Conservation (phyloP, 2,113 vertebrate genomes). For the Gnathonemus longibarbis region DNA sequence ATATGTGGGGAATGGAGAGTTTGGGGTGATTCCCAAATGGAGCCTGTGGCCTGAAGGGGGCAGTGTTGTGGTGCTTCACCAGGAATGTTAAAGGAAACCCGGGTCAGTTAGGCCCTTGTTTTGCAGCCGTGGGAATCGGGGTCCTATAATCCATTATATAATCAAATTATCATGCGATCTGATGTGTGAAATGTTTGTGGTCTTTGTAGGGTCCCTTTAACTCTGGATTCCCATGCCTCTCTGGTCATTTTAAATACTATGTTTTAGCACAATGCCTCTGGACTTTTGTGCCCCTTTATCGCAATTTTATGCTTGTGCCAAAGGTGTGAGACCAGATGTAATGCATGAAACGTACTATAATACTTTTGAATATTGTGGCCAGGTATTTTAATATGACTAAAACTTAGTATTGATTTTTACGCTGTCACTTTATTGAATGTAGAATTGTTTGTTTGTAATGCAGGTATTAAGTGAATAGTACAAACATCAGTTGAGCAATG, state of each 20-base stretch:
- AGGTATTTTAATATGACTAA: background rate
- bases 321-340: background rate
- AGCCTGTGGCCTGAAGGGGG: background rate
- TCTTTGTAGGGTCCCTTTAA: background rate
- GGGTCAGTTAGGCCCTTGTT: background rate
- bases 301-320: background rate
- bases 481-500: background rate
- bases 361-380: background rate
- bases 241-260: background rate
- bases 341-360: background rate
- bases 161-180: conserved; percentile 25
- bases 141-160: conserved; percentile 19
- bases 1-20: background rate
- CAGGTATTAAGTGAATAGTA: background rate
- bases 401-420: background rate
- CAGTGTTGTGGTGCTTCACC: background rate
- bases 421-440: background rate
- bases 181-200: background rate
- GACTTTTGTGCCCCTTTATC: background rate
- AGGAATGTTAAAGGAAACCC: background rate
- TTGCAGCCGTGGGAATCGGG: conserved; percentile 12
- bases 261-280: background rate
- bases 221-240: background rate
- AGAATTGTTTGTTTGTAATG: background rate
- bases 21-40: background rate